Evolutionary conservation across 1,140 invertebrate species (phyloP), one percentile per base, ranked within the genome.

Genomic region (Drosophila ficusphila): DNA sequence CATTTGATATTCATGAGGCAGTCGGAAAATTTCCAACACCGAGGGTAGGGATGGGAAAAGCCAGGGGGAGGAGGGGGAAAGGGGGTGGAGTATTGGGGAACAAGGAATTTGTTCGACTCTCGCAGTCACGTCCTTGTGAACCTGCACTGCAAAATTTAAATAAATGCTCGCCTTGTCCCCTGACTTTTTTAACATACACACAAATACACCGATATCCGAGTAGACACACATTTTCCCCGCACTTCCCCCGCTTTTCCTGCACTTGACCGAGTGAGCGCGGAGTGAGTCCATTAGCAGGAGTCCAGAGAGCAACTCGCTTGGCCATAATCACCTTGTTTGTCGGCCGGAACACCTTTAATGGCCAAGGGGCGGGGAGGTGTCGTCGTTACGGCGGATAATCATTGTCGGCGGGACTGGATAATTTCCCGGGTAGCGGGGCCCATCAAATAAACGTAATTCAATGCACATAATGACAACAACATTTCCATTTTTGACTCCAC

Each of bases 361-460:
- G 38, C 38, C 23, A 9, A 6, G 25, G 27, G 12, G 31, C 36
- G 29, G 14, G 23, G 16, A 70, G 31, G 44, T 77, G 78, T 76
- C 79, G 78, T 76, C 79, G 74, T 83, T 83, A 83, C 49, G 79
- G 44, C 64, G 70, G 70, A 83, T 83, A 83, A 83, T 83, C 79
- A 81, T 76, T 81, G 73, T 53, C 56, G 42, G 52, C 18, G 27
- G 14, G 19, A 31, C 9, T 19, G 44, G 14, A 48, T 23, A 7
- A 33, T 23, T 34, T 57, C 9, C 19, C 27, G 6, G 27, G 52
- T 34, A 29, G 36, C 18, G 52, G 42, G 34, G 48, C 42, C 38
- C 74, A 72, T 85, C 79, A 85, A 85, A 85, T 85, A 85, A 85
- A 85, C 71, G 79, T 85, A 79, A 85, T 85, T 85, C 70, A 85